phyloP scores from a whole-genome alignment of 2,888 invertebrate genomes.

The Sialis fuliginosa region DNA sequence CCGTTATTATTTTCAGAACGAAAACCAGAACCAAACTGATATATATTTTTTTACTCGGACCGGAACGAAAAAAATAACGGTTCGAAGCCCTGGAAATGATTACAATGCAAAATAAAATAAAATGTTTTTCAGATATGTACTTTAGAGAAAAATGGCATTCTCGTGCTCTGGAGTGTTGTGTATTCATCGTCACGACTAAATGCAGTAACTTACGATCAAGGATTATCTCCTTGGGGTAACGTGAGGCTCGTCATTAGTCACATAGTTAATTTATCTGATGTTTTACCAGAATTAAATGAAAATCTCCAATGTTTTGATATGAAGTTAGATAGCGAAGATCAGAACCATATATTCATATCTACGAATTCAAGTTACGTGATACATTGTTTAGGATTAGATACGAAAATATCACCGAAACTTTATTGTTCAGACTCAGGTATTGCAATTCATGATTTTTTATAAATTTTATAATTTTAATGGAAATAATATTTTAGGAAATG shows the following conservation, averaged over 20 bases:
- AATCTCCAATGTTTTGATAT: constrained; percentile 24
- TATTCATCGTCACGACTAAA: background rate
- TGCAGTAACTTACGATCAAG: constrained; percentile 16
- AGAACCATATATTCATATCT: constrained; percentile 27
- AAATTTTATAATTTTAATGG: background rate
- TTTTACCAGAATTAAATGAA: constrained; percentile 14
- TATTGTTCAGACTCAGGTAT: constrained; percentile 17
- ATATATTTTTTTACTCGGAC: too few species aligned
- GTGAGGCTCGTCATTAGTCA: constrained; percentile 20
- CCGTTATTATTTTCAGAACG: too few species aligned
- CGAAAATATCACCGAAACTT: constrained; percentile 17
- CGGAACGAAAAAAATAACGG: too few species aligned
- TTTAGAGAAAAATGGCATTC: constrained; percentile 28
- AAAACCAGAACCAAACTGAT: too few species aligned
- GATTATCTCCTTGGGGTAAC: constrained; percentile 24
- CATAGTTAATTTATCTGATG: constrained; percentile 1
- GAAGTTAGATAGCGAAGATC: constrained; percentile 23
- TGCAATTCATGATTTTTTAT: too few species aligned
- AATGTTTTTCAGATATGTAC: constrained; percentile 25
- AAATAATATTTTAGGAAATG: constrained; percentile 14
- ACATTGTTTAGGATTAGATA: constrained; percentile 21
- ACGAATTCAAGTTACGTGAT: constrained; percentile 28
- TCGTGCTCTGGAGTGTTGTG: constrained; percentile 32
- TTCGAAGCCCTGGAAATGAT: too few species aligned
- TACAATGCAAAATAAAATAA: background rate